Evolutionary conservation across 2,113 vertebrate species (phyloP).

Genomic region (Zosterops japonicus): DNA sequence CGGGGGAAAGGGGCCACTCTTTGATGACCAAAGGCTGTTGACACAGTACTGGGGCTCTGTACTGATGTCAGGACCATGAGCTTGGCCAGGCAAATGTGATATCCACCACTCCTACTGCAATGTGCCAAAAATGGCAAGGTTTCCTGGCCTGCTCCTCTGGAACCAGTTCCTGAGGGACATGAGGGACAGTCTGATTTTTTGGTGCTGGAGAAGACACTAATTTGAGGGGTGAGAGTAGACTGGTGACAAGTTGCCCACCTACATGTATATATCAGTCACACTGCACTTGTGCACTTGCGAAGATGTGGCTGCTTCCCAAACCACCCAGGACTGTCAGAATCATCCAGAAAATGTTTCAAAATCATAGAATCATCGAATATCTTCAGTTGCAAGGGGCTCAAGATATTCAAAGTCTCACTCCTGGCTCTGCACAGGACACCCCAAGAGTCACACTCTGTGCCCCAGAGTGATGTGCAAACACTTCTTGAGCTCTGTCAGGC

Average conservation of each 20-base stretch:
- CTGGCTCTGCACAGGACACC: background rate
- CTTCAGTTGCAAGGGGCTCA: background rate
- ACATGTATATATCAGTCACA: background rate
- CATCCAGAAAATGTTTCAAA: background rate
- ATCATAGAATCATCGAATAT: background rate
- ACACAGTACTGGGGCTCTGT: no score
- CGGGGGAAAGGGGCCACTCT: background rate
- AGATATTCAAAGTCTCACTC: background rate
- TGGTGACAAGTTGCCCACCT: no score
- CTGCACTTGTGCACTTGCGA: background rate
- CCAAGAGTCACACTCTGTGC: background rate
- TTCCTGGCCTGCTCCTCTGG: background rate
- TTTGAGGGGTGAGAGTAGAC: background rate
- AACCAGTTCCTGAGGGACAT: background rate
- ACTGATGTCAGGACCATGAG: background rate
- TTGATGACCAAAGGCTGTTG: background rate
- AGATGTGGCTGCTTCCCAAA: background rate
- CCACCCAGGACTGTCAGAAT: background rate
- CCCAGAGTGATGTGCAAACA: rapidly evolving
- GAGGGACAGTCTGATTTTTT: background rate
- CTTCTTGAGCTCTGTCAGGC: background rate
- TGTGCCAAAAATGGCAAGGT: background rate
- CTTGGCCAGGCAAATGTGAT: background rate
- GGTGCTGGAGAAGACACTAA: background rate
- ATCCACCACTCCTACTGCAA: background rate